A percentile compares a stretch with the other conserved stretches of the same genome.
Conservation (phyloP, 1,140 invertebrate species). For the Choristoneura fumiferana region DNA sequence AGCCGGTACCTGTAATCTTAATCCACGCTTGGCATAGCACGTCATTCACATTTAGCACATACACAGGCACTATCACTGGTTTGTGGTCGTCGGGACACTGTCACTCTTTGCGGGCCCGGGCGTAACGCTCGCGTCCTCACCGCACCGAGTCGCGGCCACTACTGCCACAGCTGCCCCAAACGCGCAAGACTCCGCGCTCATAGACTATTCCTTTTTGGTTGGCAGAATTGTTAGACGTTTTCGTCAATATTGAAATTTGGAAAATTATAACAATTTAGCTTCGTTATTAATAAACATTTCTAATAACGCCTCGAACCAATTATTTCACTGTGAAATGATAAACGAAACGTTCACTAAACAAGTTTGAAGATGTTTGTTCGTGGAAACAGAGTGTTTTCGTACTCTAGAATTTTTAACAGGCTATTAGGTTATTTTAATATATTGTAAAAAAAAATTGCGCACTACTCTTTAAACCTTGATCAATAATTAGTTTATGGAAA, state of each 20-base stretch:
- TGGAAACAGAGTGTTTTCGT: background rate
- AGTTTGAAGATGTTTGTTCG: background rate
- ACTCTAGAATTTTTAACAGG: too few relatives aligned
- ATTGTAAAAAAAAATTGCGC: too few relatives aligned
- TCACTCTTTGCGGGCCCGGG: constrained; percentile 30
- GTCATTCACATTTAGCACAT: constrained; percentile 53
- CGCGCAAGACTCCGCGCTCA: constrained; percentile 63
- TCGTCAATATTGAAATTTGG: constrained; percentile 36
- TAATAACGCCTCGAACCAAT: constrained; percentile 7
- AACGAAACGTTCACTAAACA: too few relatives aligned
- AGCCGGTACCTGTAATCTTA: constrained; percentile 17
- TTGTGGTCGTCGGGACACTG: constrained; percentile 50
- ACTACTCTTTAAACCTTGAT: too few relatives aligned
- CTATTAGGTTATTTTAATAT: too few relatives aligned
- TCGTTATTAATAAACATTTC: constrained; percentile 15
- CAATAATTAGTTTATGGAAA: too few relatives aligned
- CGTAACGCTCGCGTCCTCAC: constrained; percentile 31
- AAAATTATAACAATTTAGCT: background rate
- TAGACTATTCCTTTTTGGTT: constrained; percentile 44
- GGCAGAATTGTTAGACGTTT: constrained; percentile 49
- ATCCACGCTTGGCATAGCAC: constrained; percentile 37
- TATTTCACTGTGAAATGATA: constrained; percentile 5
- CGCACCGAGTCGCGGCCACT: constrained; percentile 34
- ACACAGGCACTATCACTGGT: constrained; percentile 57
- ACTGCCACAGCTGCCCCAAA: constrained; percentile 19